phyloP scores from a whole-genome alignment of 2,797 vertebrate genomes.

The Salarias fasciatus region DNA sequence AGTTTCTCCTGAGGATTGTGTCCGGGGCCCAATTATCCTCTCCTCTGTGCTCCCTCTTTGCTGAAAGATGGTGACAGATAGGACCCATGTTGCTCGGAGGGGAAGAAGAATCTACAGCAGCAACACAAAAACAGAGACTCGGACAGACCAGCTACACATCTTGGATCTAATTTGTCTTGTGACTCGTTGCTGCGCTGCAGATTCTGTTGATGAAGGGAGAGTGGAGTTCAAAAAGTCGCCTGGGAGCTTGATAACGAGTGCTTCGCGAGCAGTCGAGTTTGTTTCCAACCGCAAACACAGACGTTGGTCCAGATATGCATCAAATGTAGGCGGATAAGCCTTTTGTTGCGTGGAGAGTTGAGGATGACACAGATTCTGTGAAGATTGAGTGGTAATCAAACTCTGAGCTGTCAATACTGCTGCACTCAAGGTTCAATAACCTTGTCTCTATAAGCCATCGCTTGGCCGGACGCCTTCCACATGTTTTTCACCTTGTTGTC shows the following conservation, averaged over 20 bases:
- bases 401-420: background rate
- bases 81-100: conserved; percentile 18
- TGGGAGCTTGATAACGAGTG: conserved; percentile 1
- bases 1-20: conserved; percentile 22
- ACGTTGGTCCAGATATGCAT: background rate
- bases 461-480: too few species aligned
- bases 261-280: conserved; percentile 8
- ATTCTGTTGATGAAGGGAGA: conserved; percentile 7
- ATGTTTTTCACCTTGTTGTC: too few species aligned
- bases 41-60: conserved; percentile 29
- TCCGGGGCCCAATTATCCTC: conserved; percentile 46
- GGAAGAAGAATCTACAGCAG: conserved; percentile 12
- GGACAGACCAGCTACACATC: conserved; percentile 16
- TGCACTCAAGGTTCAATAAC: background rate
- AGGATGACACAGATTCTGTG: background rate
- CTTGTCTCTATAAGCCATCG: too few species aligned
- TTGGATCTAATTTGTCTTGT: conserved; percentile 32
- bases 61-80: conserved; percentile 6
- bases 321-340: background rate
- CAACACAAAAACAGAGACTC: conserved; percentile 9
- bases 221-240: background rate
- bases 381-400: conserved; percentile 2
- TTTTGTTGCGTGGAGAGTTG: background rate
- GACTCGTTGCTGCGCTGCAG: conserved; percentile 11
- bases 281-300: conserved; percentile 15